These are phyloP conservation scores for Elephas maximus DNA, from an alignment of 2,113 vertebrate species.

Conservation along the genomic window DNA sequence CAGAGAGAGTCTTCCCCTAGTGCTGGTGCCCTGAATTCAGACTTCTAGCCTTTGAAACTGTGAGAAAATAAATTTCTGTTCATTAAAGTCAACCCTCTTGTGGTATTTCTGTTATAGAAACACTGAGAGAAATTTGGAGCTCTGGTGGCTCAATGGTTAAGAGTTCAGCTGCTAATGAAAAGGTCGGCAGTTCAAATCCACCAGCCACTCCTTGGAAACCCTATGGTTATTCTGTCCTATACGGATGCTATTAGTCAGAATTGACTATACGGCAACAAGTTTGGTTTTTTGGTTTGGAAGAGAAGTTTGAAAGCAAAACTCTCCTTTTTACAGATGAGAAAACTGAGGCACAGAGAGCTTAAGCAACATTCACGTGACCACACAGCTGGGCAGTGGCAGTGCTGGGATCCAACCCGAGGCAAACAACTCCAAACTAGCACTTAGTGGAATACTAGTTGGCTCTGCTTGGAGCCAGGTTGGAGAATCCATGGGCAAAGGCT, in stretches of 20 bases:
- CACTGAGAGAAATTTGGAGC: background rate
- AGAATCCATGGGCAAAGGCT: background rate
- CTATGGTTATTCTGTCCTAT: too few relatives aligned
- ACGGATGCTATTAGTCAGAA: too few relatives aligned
- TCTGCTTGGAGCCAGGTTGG: constrained; percentile 9
- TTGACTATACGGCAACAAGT: too few relatives aligned
- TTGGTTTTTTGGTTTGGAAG: background rate
- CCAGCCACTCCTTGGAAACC: too few relatives aligned
- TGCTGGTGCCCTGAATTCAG: background rate
- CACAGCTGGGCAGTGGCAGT: background rate
- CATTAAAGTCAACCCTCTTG: background rate
- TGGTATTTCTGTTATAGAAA: background rate
- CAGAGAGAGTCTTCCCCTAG: background rate
- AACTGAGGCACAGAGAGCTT: background rate
- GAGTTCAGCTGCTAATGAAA: too few relatives aligned
- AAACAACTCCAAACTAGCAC: background rate
- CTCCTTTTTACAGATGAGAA: constrained; percentile 7
- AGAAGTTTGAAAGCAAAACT: background rate
- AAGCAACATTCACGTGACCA: background rate
- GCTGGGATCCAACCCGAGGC: background rate
- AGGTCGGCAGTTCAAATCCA: too few relatives aligned
- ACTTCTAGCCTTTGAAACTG: background rate
- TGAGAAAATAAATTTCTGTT: background rate
- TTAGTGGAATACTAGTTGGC: background rate
- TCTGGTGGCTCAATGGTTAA: too few relatives aligned